These are phyloP conservation scores for Cantharis flavilabris DNA, from an alignment of 2,888 invertebrate species.

Conservation along the genomic window DNA sequence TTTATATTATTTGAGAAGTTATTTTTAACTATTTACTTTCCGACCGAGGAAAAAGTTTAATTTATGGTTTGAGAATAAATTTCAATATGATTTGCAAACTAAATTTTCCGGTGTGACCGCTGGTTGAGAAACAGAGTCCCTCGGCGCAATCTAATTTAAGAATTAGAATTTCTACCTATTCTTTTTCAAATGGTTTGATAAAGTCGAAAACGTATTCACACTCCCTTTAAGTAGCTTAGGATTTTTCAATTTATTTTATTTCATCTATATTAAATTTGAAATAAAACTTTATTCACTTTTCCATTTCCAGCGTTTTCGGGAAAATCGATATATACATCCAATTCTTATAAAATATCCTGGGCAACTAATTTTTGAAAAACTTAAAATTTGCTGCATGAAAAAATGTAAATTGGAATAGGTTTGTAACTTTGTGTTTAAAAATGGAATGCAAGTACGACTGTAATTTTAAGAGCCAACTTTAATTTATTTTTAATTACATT, in stretches of 20 bases:
- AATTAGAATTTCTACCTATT: background rate
- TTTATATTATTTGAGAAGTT: background rate
- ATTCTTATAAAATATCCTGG: no score
- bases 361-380: background rate
- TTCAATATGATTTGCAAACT: background rate
- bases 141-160: background rate
- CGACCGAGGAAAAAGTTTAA: background rate
- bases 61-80: background rate
- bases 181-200: background rate
- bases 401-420: background rate
- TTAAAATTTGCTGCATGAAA: background rate
- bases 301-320: background rate
- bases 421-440: background rate
- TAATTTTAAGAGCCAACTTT: background rate
- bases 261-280: background rate
- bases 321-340: background rate
- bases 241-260: background rate
- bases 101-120: background rate
- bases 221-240: background rate
- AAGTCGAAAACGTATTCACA: background rate
- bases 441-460: background rate
- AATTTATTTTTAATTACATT: background rate
- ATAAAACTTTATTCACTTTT: background rate
- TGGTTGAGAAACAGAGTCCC: background rate
- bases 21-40: background rate